These are phyloP conservation scores for Sicus ferrugineus DNA, from an alignment of 2,888 invertebrate species.

Conservation along the genomic window DNA sequence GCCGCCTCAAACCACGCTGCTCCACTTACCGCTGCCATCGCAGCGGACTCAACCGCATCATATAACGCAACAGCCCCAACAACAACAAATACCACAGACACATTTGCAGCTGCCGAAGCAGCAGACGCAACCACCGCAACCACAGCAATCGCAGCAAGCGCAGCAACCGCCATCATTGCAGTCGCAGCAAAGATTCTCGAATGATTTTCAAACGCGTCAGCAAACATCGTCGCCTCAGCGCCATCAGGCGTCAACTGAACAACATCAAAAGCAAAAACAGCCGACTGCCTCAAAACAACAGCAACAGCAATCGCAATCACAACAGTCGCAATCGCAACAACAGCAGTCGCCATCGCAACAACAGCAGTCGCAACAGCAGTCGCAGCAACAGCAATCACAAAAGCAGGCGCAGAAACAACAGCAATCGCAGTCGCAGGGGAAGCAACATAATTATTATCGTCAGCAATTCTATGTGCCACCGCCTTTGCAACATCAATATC, in stretches of 20 bases:
- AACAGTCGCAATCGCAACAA: too few relatives aligned
- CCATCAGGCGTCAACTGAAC: conserved; percentile 34
- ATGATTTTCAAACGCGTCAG: conserved; percentile 25
- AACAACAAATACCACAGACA: conserved; percentile 37
- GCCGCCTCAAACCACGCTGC: conserved; percentile 40
- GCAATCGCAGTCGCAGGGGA: conserved; percentile 40
- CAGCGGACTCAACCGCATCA: conserved; percentile 37
- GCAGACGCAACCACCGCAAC: conserved; percentile 31
- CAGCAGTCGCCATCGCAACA: conserved; percentile 39
- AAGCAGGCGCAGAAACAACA: conserved; percentile 44
- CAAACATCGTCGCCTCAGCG: conserved; percentile 35
- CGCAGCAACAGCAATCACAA: conserved; percentile 38
- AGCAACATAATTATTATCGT: conserved; percentile 50
- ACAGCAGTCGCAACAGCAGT: conserved; percentile 39
- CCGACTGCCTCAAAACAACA: conserved; percentile 41
- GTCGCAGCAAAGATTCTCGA: conserved; percentile 19
- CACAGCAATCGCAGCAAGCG: conserved; percentile 39
- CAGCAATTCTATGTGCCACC: conserved; percentile 57
- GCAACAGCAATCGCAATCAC: conserved; percentile 42
- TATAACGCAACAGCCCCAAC: conserved; percentile 38
- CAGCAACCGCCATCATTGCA: conserved; percentile 36
- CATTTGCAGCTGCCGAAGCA: conserved; percentile 34
- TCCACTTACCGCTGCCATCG: conserved; percentile 43
- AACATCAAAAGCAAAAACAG: conserved; percentile 40
- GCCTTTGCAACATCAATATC: conserved; percentile 38